phyloP scores from a whole-genome alignment of 2,113 vertebrate species.

The Coptodon rendalli region DNA sequence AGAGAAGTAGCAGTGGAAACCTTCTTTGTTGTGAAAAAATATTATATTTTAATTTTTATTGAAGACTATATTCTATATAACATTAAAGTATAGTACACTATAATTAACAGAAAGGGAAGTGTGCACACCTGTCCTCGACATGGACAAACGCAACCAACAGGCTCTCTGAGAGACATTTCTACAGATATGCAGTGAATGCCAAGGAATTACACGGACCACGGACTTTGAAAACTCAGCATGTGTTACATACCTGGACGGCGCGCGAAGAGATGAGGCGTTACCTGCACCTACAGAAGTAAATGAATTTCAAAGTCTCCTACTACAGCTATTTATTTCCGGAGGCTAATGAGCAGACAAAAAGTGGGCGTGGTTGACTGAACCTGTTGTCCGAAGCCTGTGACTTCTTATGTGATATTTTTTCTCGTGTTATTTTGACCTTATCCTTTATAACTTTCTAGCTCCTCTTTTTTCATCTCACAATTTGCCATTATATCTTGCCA shows the following conservation, averaged over 20 bases:
- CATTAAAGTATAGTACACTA: background rate
- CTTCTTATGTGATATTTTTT: background rate
- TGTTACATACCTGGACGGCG: background rate
- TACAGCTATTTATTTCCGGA: background rate
- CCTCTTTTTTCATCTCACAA: background rate
- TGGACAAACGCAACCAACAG: background rate
- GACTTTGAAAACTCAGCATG: background rate
- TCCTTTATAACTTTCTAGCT: background rate
- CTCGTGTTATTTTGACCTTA: background rate
- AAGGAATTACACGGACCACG: background rate
- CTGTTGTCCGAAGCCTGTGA: background rate
- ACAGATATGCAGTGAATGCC: background rate
- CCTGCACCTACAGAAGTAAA: background rate
- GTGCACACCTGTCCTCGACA: background rate
- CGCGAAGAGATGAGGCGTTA: no score
- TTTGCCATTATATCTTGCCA: accelerated
- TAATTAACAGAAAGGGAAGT: background rate
- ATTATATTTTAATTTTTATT: background rate
- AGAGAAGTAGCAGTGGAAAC: background rate
- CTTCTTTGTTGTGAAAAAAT: background rate
- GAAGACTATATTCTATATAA: background rate
- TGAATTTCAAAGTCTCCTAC: background rate
- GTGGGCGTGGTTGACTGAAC: background rate
- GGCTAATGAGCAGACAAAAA: background rate
- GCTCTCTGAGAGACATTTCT: background rate